These are phyloP conservation scores for Battus philenor DNA, from an alignment of 1,140 invertebrate genomes.

Conservation along the genomic window DNA sequence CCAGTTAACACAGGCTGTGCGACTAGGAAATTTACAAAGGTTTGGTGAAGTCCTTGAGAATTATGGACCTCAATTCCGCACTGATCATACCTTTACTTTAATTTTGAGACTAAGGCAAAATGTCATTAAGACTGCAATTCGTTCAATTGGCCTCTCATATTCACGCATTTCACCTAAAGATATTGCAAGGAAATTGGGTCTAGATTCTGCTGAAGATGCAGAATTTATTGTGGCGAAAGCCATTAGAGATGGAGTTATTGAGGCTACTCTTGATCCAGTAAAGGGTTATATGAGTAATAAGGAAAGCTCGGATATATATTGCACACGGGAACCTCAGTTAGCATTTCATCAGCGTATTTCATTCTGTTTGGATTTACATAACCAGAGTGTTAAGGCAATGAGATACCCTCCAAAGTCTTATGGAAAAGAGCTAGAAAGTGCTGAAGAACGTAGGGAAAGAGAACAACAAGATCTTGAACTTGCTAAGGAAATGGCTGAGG, in stretches of 20 bases:
- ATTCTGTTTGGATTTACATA: constrained; percentile 98
- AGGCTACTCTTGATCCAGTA: constrained; percentile 96
- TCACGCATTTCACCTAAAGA: constrained; percentile 96
- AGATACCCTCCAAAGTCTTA: constrained; percentile 99
- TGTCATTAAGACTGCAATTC: constrained; percentile 99
- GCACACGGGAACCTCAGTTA: constrained; percentile 95
- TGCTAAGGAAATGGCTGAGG: constrained; percentile 99
- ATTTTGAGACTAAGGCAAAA: constrained; percentile 97
- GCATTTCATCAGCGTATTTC: constrained; percentile 99
- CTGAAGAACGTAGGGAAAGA: constrained; percentile 95
- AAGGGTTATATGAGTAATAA: constrained; percentile 98
- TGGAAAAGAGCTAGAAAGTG: constrained; percentile 98
- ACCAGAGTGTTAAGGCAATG: constrained; percentile 99
- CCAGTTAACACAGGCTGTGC: constrained; percentile 97
- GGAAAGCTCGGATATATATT: constrained; percentile 97
- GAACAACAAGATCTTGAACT: constrained; percentile 98
- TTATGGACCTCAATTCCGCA: constrained; percentile 89
- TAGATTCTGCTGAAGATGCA: constrained; percentile 97
- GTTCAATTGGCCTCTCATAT: constrained; percentile 97
- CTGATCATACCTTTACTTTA: constrained; percentile 95
- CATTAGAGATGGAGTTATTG: constrained; percentile 99
- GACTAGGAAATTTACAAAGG: constrained; percentile 94
- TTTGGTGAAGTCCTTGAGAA: constrained; percentile 97
- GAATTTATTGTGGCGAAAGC: constrained; percentile 99
- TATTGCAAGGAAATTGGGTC: constrained; percentile 93